Evolutionary conservation across 1,140 invertebrate species (phyloP), one percentile per base, ranked within the genome.

Genomic region (Pseudomyrmex pallidus): DNA sequence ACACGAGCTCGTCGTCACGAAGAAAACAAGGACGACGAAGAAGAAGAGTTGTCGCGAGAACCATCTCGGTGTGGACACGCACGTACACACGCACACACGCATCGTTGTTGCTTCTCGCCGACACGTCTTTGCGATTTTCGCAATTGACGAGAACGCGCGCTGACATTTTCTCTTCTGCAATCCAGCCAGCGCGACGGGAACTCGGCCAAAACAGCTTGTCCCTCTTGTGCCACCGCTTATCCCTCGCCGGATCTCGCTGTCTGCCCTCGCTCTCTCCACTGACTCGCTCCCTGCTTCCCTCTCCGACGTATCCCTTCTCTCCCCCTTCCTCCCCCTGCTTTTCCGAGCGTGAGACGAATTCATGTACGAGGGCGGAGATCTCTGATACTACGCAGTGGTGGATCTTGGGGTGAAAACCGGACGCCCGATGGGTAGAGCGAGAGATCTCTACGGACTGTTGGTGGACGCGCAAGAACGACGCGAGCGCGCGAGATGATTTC

Each of bases 151-250:
- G 35, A 48, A 73, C 74, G 82, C 35, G 22, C 63, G 50, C 12
- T 88, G 87, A 85, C 84, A 13, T 35, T 88, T 83, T 86, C 85
- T 80, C 56, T 15, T 35, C 56, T 52, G 52, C 63, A 35, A 25
- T 17, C 57, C 48, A 35, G 64, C 13, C 62, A 54, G 25, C 44
- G 25, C 62, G 57, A 50, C 80, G 86, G 80, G 84, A 87, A 87
- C 54, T 73, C 82, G 74, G 86, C 85, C 85, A 35, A 35, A 86
- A 80, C 50, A 20, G 44, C 17, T 52, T 61, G 67, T 77, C 52
- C 52, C 66, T 66, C 73, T 70, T 35, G 35, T 35, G 35, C 35
- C 70, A 54, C 46, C 64, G 46, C n/a, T 54, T 68, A 68, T 61
- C 73, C 46, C 46, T 77, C 25, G 17, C 56, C 15, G 35, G 20